These are phyloP conservation scores for Anthoscopus minutus DNA, from an alignment of 2,113 vertebrate genomes.

Conservation along the genomic window DNA sequence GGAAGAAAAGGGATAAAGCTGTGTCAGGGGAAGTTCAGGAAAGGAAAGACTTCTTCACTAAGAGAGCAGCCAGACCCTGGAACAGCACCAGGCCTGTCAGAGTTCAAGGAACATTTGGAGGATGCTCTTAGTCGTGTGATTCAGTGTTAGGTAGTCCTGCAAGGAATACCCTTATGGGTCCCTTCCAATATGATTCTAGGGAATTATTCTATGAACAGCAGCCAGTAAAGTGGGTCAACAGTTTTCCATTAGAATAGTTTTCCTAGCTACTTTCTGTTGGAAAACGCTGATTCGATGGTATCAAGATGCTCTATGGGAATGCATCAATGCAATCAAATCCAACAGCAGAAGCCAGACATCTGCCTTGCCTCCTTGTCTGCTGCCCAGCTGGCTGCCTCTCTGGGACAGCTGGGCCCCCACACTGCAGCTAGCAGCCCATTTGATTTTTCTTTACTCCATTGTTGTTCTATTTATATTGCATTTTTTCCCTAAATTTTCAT, in stretches of 20 bases:
- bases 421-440: not conserved
- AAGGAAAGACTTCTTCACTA: not conserved
- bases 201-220: not conserved
- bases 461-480: not conserved
- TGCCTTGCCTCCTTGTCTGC: constrained; percentile 8
- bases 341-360: constrained; percentile 32
- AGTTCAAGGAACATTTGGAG: not conserved
- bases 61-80: not conserved
- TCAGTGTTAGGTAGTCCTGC: not conserved
- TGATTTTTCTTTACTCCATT: not conserved
- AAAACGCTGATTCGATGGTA: not conserved
- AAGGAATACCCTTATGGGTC: not conserved
- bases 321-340: not conserved
- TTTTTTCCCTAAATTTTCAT: not conserved
- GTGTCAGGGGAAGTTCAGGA: not conserved
- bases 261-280: not conserved
- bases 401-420: not conserved
- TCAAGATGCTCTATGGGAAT: not conserved
- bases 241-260: constrained; percentile 6
- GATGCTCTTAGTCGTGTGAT: fast-evolving
- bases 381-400: constrained; percentile 26
- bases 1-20: not conserved
- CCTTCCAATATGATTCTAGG: not conserved
- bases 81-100: not conserved
- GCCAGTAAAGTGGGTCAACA: not conserved